These are phyloP conservation scores for Columba janthina DNA, from an alignment of 2,113 vertebrate species.

Conservation along the genomic window DNA sequence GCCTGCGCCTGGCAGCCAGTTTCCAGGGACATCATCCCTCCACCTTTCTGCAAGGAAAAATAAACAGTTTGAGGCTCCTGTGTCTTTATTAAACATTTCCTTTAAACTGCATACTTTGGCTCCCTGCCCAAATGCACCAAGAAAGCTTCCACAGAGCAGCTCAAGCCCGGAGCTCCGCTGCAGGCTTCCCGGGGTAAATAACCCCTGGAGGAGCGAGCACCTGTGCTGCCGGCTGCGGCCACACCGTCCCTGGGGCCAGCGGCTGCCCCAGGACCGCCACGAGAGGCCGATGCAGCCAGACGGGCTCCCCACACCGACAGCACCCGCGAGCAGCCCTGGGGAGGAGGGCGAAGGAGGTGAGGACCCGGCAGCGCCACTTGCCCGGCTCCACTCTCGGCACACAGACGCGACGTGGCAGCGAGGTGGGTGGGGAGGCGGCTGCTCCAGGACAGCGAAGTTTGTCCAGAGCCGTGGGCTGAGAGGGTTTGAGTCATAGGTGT, in stretches of 20 bases:
- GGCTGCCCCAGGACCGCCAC: neutral
- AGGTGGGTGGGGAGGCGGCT: neutral
- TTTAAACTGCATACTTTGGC: conserved; percentile 72
- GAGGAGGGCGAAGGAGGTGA: neutral
- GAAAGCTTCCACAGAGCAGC: conserved; percentile 52
- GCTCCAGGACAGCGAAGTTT: neutral
- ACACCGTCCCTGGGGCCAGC: neutral
- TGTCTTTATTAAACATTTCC: conserved; percentile 77
- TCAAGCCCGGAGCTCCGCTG: neutral
- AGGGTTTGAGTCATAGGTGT: neutral
- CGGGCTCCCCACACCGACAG: neutral
- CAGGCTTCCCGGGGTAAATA: neutral
- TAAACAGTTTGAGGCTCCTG: conserved; percentile 68
- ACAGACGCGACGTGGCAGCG: neutral
- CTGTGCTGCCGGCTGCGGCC: neutral
- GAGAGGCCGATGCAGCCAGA: neutral
- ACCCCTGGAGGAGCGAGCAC: neutral
- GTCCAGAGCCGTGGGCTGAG: neutral
- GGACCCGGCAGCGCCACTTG: neutral
- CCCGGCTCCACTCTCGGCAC: neutral
- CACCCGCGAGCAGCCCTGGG: neutral
- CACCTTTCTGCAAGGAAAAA: conserved; percentile 73
- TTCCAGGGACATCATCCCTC: conserved; percentile 59
- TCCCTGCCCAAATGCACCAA: conserved; percentile 54
- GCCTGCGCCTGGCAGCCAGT: conserved; percentile 5